phyloP scores from a whole-genome alignment of 2,888 invertebrate species.

The Folsomia manolachei region DNA sequence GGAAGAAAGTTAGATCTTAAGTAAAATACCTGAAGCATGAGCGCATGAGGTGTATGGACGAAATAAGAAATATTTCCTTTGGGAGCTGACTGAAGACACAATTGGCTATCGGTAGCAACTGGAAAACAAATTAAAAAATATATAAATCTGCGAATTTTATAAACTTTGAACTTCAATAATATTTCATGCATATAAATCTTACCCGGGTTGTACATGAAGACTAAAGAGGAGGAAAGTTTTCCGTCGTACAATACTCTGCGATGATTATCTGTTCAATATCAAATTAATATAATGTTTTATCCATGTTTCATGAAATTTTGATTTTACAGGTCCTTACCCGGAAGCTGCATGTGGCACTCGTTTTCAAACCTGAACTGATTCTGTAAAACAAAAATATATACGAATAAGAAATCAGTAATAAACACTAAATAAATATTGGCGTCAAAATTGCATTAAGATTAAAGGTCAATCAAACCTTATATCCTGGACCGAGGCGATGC shows the following conservation, averaged over 20 bases:
- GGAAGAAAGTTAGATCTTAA: neutral
- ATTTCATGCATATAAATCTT: too few relatives aligned
- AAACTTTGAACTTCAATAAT: too few relatives aligned
- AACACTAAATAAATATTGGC: too few relatives aligned
- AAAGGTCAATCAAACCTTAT: conserved; percentile 70
- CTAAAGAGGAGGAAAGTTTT: conserved; percentile 91
- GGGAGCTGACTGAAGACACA: conserved; percentile 96
- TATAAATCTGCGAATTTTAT: neutral
- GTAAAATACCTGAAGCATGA: conserved; percentile 86
- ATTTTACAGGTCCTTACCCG: too few relatives aligned
- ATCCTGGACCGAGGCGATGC: conserved; percentile 96
- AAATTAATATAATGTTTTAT: too few relatives aligned
- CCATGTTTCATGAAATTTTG: too few relatives aligned
- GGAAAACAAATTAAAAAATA: neutral
- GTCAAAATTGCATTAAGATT: neutral
- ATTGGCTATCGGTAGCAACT: conserved; percentile 69
- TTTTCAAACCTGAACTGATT: conserved; percentile 99
- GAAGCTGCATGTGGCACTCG: conserved; percentile 95
- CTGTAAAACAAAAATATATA: conserved; percentile 61
- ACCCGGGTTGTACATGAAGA: conserved; percentile 99
- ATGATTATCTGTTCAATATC: too few relatives aligned
- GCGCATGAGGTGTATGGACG: conserved; percentile 98
- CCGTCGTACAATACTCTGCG: conserved; percentile 90
- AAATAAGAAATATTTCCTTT: conserved; percentile 97
- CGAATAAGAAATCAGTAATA: neutral